phyloP scores from a whole-genome alignment of 2,888 invertebrate genomes.

The Xylota sylvarum region DNA sequence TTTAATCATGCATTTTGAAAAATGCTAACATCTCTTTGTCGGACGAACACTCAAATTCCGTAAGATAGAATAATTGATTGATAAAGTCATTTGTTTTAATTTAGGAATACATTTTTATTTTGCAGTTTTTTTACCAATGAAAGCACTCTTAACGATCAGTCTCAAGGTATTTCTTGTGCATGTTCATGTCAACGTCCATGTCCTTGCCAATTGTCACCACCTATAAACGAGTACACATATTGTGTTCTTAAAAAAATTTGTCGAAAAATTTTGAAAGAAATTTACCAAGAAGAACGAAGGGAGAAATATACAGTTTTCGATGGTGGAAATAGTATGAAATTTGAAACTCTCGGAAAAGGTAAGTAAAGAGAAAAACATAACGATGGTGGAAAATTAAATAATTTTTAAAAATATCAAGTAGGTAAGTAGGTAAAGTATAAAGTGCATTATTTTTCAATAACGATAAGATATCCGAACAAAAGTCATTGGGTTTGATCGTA shows the following conservation, averaged over 20 bases:
- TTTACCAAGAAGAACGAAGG: conserved; percentile 70
- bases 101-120: background rate
- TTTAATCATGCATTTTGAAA: conserved; percentile 8
- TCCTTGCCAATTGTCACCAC: conserved; percentile 59
- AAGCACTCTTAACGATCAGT: background rate
- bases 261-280: conserved; percentile 80
- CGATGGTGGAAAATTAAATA: too few species aligned
- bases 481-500: too few species aligned
- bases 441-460: too few species aligned
- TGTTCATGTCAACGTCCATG: background rate
- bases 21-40: conserved; percentile 37
- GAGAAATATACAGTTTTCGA: conserved; percentile 81
- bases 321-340: conserved; percentile 79
- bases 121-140: background rate
- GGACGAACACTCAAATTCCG: background rate
- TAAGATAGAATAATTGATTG: background rate
- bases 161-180: background rate
- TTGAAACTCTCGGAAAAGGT: background rate
- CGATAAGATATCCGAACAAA: too few species aligned
- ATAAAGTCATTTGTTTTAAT: background rate
- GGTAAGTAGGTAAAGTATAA: too few species aligned
- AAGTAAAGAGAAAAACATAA: background rate
- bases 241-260: conserved; percentile 81
- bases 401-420: too few species aligned
- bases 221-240: conserved; percentile 80